A percentile compares a stretch with the other conserved stretches of the same genome.
phyloP scores from a whole-genome alignment of 2,113 vertebrate genomes.

The Tautogolabrus adspersus region DNA sequence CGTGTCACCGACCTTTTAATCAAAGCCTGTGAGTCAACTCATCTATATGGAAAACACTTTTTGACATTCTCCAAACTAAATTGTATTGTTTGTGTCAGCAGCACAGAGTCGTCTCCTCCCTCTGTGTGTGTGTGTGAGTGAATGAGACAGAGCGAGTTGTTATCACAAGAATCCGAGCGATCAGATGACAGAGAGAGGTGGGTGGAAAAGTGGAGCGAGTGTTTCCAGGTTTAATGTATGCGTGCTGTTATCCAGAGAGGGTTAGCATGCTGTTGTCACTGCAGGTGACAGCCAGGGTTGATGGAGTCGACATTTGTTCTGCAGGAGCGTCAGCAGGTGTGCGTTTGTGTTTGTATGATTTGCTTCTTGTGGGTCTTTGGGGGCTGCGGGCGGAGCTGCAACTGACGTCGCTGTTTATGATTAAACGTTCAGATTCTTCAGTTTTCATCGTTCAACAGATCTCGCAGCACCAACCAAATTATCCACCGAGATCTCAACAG shows the following conservation, averaged over 20 bases:
- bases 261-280: slow-evolving; percentile 45
- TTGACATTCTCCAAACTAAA: too few relatives aligned
- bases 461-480: too few relatives aligned
- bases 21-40: too few relatives aligned
- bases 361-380: not conserved
- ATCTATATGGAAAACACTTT: too few relatives aligned
- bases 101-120: not conserved
- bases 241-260: slow-evolving; percentile 6
- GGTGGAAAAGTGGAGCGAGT: not conserved
- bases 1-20: too few relatives aligned
- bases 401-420: too few relatives aligned
- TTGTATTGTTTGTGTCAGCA: too few relatives aligned
- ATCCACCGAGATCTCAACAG: too few relatives aligned
- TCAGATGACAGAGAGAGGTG: slow-evolving; percentile 2
- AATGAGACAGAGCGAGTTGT: not conserved
- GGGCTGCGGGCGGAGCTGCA: not conserved
- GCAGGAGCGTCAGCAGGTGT: slow-evolving; percentile 10
- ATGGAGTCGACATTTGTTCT: slow-evolving; percentile 28
- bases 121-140: slow-evolving; percentile 4
- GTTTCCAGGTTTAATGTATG: slow-evolving; percentile 28
- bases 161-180: slow-evolving; percentile 4
- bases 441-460: too few relatives aligned
- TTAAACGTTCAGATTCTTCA: too few relatives aligned
- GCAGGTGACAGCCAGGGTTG: slow-evolving; percentile 24
- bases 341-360: slow-evolving; percentile 1